Conservation (phyloP, 2,797 vertebrate genomes). For the Megalops cyprinoides region DNA sequence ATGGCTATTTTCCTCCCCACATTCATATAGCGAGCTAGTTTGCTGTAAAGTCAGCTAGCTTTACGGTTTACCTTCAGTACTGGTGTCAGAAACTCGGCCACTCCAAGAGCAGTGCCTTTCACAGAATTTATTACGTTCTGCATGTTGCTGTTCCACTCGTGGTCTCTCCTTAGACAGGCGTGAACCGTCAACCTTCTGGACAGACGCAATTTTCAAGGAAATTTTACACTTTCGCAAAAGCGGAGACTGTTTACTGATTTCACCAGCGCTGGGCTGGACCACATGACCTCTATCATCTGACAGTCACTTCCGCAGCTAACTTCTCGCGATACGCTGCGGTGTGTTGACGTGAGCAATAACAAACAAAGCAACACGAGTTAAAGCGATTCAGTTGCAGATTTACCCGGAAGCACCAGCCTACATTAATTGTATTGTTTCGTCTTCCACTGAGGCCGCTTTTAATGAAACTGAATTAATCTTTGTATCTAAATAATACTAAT, state of each 20-base stretch:
- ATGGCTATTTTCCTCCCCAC: no score
- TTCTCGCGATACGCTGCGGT: slow-evolving; percentile 19
- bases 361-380: no score
- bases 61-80: slow-evolving; percentile 87
- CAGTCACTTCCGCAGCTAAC: slow-evolving; percentile 29
- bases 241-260: slow-evolving; percentile 21
- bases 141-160: slow-evolving; percentile 65
- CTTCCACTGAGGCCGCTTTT: no score
- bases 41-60: no score
- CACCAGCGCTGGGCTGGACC: slow-evolving; percentile 23
- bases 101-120: slow-evolving; percentile 90
- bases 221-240: slow-evolving; percentile 45
- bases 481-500: no score
- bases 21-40: no score
- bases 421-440: no score
- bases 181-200: neutral
- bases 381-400: no score
- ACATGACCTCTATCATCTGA: slow-evolving; percentile 39
- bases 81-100: slow-evolving; percentile 91
- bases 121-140: slow-evolving; percentile 94
- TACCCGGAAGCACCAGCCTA: no score
- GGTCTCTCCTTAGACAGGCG: slow-evolving; percentile 30
- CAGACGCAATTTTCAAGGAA: neutral
- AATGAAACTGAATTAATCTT: no score
- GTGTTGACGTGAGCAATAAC: neutral